Evolutionary conservation across 2,113 vertebrate species (phyloP).

Genomic region (Pipra filicauda): DNA sequence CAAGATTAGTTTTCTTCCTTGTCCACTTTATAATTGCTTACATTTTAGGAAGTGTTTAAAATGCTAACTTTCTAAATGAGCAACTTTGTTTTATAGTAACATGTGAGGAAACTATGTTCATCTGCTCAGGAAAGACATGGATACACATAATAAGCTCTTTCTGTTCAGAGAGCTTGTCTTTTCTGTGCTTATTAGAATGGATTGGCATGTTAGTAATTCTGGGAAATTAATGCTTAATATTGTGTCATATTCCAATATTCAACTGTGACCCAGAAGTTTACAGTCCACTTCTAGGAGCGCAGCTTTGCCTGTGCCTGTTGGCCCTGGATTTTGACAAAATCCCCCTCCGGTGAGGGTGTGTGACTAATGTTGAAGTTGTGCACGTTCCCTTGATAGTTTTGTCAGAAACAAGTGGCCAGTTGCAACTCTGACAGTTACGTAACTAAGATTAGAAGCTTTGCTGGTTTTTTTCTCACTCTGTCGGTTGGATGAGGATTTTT

Average conservation of each 20-base stretch:
- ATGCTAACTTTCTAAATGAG: not conserved
- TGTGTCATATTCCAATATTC: not conserved
- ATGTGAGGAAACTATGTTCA: not conserved
- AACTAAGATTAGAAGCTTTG: not conserved
- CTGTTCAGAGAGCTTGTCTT: not conserved
- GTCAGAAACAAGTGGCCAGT: not conserved
- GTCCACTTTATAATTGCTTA: not conserved
- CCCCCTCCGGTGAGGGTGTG: not conserved
- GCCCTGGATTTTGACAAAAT: not conserved
- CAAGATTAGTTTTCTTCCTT: not conserved
- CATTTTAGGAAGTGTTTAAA: not conserved
- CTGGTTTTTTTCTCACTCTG: not conserved
- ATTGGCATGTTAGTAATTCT: not conserved
- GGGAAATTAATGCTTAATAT: not conserved
- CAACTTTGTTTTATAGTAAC: not conserved
- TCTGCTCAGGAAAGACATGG: not conserved
- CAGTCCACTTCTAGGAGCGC: not conserved
- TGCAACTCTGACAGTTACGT: not conserved
- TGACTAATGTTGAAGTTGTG: not conserved
- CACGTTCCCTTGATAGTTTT: not conserved
- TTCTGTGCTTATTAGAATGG: not conserved
- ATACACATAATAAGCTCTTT: not conserved
- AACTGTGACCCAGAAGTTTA: not conserved
- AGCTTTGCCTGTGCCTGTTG: not conserved
- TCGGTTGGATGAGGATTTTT: not conserved